Conservation (phyloP, 2,888 invertebrate genomes). For the Leptinotarsa juncta region DNA sequence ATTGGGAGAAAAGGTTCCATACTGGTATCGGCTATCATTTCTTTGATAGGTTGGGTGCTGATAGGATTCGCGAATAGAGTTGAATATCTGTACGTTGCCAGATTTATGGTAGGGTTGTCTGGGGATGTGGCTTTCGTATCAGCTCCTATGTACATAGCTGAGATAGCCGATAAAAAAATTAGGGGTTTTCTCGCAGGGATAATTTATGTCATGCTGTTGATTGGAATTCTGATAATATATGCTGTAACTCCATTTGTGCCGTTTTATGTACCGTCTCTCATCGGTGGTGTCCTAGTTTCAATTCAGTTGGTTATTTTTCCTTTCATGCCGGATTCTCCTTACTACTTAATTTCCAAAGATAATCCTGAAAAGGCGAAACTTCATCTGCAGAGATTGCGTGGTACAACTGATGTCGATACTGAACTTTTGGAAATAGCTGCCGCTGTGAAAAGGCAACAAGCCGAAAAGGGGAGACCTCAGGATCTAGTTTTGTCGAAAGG, state of each 20-base stretch:
- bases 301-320: constrained; percentile 56
- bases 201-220: constrained; percentile 60
- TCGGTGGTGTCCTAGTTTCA: constrained; percentile 56
- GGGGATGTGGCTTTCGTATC: constrained; percentile 61
- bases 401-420: constrained; percentile 53
- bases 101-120: constrained; percentile 44
- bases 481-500: constrained; percentile 60
- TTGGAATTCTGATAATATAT: constrained; percentile 59
- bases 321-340: constrained; percentile 62
- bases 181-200: constrained; percentile 48
- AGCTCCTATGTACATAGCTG: constrained; percentile 42
- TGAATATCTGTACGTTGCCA: too few relatives aligned
- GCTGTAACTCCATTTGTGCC: constrained; percentile 54
- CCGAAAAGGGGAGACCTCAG: constrained; percentile 58
- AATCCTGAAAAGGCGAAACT: constrained; percentile 44
- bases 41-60: constrained; percentile 53
- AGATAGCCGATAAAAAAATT: too few relatives aligned
- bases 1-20: constrained; percentile 52
- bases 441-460: constrained; percentile 58
- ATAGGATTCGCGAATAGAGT: constrained; percentile 54
- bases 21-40: constrained; percentile 51
- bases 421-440: constrained; percentile 59
- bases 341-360: constrained; percentile 57
- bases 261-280: constrained; percentile 56
- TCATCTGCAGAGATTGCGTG: constrained; percentile 52